phyloP scores from a whole-genome alignment of 2,888 invertebrate species.

The Eupithecia subumbrata region DNA sequence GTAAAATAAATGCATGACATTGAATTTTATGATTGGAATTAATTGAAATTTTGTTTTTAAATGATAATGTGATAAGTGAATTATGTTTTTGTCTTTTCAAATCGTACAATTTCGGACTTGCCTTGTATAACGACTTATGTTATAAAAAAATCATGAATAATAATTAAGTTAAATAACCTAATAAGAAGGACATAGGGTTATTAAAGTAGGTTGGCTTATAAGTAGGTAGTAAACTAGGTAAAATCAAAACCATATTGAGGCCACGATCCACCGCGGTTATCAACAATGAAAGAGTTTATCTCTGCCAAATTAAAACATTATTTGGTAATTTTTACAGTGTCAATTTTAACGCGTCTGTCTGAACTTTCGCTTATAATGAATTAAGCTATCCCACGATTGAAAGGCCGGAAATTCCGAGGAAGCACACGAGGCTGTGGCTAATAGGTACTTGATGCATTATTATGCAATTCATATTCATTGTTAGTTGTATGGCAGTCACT shows the following conservation, averaged over 20 bases:
- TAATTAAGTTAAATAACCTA: no score
- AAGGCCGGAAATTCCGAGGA: slow-evolving; percentile 55
- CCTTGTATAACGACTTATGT: no score
- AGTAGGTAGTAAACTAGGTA: no score
- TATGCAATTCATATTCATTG: slow-evolving; percentile 34
- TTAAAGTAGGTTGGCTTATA: no score
- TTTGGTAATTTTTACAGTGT: slow-evolving; percentile 28
- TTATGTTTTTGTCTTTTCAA: no score
- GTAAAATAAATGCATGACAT: no score
- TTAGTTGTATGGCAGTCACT: slow-evolving; percentile 15
- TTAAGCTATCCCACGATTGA: slow-evolving; percentile 56
- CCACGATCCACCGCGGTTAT: slow-evolving; percentile 1
- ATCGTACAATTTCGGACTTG: no score
- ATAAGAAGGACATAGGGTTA: no score
- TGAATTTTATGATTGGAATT: no score
- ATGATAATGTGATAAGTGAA: no score
- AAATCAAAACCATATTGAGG: background rate
- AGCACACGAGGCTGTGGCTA: slow-evolving; percentile 45
- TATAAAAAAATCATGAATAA: no score
- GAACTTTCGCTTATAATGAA: slow-evolving; percentile 53
- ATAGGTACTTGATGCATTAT: slow-evolving; percentile 14
- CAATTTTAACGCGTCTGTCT: slow-evolving; percentile 28
- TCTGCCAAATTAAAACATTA: slow-evolving; percentile 32
- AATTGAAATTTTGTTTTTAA: no score
- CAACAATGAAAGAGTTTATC: slow-evolving; percentile 32